phyloP scores from a whole-genome alignment of 2,113 vertebrate species.

The Grus americana region DNA sequence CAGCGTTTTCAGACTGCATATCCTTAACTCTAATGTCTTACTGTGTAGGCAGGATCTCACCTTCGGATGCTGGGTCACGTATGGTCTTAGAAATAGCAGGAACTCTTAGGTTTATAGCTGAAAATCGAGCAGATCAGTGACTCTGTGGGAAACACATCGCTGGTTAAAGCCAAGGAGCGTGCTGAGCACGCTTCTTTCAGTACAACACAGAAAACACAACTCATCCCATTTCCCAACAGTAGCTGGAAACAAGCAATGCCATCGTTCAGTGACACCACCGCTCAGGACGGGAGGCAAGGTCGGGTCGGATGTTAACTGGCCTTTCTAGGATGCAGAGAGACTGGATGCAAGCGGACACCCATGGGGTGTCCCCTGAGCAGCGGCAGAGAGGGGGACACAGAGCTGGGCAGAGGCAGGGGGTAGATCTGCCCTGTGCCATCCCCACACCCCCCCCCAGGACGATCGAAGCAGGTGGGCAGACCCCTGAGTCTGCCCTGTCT shows the following conservation, averaged over 20 bases:
- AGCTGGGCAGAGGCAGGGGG: not conserved
- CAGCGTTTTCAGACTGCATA: not conserved
- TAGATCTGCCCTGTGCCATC: not conserved
- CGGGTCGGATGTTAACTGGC: rapidly evolving
- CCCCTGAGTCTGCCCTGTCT: rapidly evolving
- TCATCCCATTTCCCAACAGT: rapidly evolving
- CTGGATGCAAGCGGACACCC: not conserved
- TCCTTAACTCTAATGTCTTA: not conserved
- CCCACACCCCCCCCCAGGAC: not conserved
- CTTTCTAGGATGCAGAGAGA: not conserved
- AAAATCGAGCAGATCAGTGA: not conserved
- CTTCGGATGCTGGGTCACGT: not conserved
- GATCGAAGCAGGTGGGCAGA: not conserved
- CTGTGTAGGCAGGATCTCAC: not conserved
- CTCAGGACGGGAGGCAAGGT: not conserved
- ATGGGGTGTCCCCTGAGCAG: not conserved
- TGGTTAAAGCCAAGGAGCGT: not conserved
- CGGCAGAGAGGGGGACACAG: not conserved
- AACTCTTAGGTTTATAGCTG: not conserved
- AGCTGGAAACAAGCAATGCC: not conserved
- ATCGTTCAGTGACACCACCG: not conserved
- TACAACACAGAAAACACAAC: not conserved
- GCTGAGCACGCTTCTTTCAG: not conserved
- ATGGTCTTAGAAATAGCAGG: not conserved
- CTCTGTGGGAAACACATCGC: not conserved